Conservation (phyloP, 2,797 vertebrate genomes). For the Micromesistius poutassou region DNA sequence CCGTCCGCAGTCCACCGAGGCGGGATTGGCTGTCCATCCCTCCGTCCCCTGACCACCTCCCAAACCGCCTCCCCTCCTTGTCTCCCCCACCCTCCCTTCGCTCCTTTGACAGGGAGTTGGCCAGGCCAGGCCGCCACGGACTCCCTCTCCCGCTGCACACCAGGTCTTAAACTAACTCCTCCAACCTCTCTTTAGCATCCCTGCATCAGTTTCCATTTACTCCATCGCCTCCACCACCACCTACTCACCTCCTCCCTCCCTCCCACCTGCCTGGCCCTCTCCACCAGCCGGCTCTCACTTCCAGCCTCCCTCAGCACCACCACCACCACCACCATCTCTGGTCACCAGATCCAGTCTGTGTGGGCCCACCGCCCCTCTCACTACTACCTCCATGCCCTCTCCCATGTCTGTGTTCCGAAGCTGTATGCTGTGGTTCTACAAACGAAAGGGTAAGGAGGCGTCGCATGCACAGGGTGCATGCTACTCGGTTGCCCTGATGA, state of each 20-base stretch:
- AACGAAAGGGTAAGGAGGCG: slow-evolving; percentile 94
- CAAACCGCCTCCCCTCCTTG: slow-evolving; percentile 31
- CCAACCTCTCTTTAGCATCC: slow-evolving; percentile 74
- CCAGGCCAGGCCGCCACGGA: slow-evolving; percentile 41
- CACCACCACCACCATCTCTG: slow-evolving; percentile 35
- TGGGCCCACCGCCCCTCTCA: slow-evolving; percentile 60
- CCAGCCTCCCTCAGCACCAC: slow-evolving; percentile 15
- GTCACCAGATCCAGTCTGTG: slow-evolving; percentile 60
- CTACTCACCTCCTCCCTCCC: slow-evolving; percentile 76
- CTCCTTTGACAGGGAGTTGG: slow-evolving; percentile 41
- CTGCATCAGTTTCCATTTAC: slow-evolving; percentile 51
- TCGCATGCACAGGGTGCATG: slow-evolving; percentile 53
- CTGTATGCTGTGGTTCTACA: slow-evolving; percentile 99
- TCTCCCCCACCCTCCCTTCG: slow-evolving; percentile 47
- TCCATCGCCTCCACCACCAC: slow-evolving; percentile 34
- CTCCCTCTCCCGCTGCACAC: slow-evolving; percentile 52
- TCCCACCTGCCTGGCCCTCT: slow-evolving; percentile 37
- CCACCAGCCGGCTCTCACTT: slow-evolving; percentile 33
- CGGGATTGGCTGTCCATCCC: slow-evolving; percentile 57
- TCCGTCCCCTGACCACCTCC: slow-evolving; percentile 39
- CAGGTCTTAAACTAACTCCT: slow-evolving; percentile 82
- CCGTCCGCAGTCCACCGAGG: slow-evolving; percentile 39
- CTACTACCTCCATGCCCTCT: slow-evolving; percentile 90
- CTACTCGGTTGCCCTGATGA: slow-evolving; percentile 26
- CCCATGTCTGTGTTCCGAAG: slow-evolving; percentile 97